Evolutionary conservation across 1,140 invertebrate species (phyloP).

Genomic region (Drosophila punjabiensis): DNA sequence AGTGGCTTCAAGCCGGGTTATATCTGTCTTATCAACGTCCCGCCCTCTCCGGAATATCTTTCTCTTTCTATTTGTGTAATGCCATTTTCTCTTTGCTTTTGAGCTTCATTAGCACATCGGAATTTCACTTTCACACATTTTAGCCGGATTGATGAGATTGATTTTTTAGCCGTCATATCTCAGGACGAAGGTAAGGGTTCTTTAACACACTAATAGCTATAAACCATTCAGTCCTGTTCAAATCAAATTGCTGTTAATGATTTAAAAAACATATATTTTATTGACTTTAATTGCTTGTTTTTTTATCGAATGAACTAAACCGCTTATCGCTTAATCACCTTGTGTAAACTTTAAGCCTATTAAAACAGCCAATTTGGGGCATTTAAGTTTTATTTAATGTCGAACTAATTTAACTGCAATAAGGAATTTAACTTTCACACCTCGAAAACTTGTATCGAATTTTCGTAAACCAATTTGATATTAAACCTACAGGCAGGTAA

Average conservation of each 20-base stretch:
- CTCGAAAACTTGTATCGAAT: conserved; percentile 40
- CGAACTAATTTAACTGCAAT: conserved; percentile 24
- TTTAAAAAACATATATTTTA: background rate
- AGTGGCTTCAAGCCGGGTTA: conserved; percentile 26
- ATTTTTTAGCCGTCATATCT: conserved; percentile 11
- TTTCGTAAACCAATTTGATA: conserved; percentile 31
- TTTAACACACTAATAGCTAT: background rate
- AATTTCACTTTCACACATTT: conserved; percentile 73
- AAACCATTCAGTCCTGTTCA: background rate
- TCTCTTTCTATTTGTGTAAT: conserved; percentile 56
- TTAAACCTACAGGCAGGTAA: conserved; percentile 38
- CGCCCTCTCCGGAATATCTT: conserved; percentile 39
- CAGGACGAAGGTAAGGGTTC: background rate
- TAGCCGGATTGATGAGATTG: conserved; percentile 44
- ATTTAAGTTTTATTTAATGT: conserved; percentile 38
- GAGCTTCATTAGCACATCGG: conserved; percentile 56
- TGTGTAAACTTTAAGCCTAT: conserved; percentile 5
- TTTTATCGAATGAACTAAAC: conserved; percentile 20
- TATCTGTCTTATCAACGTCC: conserved; percentile 51
- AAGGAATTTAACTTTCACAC: conserved; percentile 73
- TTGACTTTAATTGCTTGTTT: conserved; percentile 14
- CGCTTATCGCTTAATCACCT: conserved; percentile 4
- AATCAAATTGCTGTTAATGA: background rate
- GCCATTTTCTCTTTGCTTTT: conserved; percentile 62
- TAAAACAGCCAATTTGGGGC: background rate